Evolutionary conservation across 2,113 vertebrate species (phyloP).

Genomic region (Dascyllus trimaculatus): DNA sequence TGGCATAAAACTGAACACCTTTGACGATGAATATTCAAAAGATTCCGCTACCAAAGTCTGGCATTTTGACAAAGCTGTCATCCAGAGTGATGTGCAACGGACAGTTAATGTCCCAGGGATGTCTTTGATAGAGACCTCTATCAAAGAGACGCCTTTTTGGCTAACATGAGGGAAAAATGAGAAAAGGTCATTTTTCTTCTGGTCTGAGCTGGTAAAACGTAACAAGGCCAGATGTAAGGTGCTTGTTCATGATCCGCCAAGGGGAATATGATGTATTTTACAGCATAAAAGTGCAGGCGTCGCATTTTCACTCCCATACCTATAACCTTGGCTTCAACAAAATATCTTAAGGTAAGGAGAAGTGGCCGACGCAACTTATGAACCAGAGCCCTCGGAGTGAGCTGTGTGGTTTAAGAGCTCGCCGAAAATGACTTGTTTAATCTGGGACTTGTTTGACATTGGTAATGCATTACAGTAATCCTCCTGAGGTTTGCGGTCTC

Average conservation of each 20-base stretch:
- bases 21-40: too few relatives aligned
- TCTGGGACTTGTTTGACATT: constrained; percentile 54
- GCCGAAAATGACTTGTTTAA: constrained; percentile 29
- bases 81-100: neutral
- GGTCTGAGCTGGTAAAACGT: neutral
- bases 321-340: constrained; percentile 39
- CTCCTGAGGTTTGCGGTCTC: constrained; percentile 16
- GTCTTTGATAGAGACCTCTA: neutral
- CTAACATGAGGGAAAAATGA: neutral
- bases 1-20: too few relatives aligned
- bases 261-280: constrained; percentile 27
- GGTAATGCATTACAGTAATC: constrained; percentile 45
- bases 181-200: neutral
- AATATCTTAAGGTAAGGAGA: neutral
- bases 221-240: neutral
- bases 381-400: constrained; percentile 25
- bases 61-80: neutral
- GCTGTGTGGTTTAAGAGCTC: constrained; percentile 8
- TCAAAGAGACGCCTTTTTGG: neutral
- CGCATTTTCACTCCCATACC: neutral
- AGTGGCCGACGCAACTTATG: neutral
- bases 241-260: neutral
- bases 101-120: neutral
- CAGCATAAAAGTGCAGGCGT: constrained; percentile 6
- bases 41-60: neutral